phyloP scores from a whole-genome alignment of 2,888 invertebrate species.

The Chouioia cunea region DNA sequence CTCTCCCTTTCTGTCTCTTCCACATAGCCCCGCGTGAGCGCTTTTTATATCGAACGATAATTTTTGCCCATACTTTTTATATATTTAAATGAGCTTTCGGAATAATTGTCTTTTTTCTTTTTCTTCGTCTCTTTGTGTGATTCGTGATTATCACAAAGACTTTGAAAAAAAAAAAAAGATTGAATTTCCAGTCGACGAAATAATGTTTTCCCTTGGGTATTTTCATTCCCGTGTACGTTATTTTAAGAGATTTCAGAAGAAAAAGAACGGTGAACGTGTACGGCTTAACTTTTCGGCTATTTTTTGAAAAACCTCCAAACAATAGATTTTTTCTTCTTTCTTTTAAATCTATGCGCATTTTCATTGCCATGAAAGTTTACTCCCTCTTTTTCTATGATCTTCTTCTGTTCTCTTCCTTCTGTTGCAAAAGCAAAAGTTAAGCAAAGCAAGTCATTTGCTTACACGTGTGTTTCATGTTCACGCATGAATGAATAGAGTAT shows the following conservation, averaged over 20 bases:
- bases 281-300: slow-evolving; percentile 53
- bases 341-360: no score
- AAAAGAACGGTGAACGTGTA: slow-evolving; percentile 48
- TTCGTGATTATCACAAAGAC: no score
- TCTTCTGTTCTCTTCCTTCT: neutral
- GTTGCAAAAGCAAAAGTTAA: slow-evolving; percentile 15
- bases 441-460: slow-evolving; percentile 31
- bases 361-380: neutral
- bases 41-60: no score
- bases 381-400: neutral
- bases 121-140: no score
- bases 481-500: neutral
- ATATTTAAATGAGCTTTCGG: no score
- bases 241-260: slow-evolving; percentile 62
- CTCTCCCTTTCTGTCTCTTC: no score
- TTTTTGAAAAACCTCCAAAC: slow-evolving; percentile 48
- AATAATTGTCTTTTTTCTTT: no score
- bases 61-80: no score
- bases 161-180: slow-evolving; percentile 27
- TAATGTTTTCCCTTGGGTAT: no score
- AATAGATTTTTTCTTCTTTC: no score
- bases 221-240: slow-evolving; percentile 50
- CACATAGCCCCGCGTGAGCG: no score
- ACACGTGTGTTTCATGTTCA: no score
- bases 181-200: neutral